Evolutionary conservation across 2,888 invertebrate genomes (phyloP).

Genomic region (Argyra leucocephala): DNA sequence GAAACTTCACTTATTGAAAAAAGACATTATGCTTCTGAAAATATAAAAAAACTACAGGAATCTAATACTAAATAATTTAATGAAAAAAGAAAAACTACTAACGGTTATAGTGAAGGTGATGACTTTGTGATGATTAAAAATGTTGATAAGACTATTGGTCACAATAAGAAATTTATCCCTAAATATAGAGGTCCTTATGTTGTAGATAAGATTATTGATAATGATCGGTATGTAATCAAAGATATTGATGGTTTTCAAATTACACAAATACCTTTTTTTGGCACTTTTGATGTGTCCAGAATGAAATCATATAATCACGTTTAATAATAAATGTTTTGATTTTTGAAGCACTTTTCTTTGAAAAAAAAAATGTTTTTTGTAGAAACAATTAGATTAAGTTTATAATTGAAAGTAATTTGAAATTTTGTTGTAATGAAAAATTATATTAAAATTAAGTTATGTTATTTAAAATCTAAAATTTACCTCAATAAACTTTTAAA

Average conservation of each 20-base stretch:
- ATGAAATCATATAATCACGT: not conserved
- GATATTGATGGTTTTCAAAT: not conserved
- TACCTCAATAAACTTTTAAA: too few species aligned
- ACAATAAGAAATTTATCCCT: constrained; percentile 27
- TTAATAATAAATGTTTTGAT: too few species aligned
- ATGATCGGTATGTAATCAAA: not conserved
- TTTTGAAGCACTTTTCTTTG: too few species aligned
- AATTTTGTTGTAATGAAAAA: too few species aligned
- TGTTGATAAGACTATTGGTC: constrained; percentile 24
- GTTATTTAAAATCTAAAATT: too few species aligned
- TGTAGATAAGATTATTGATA: not conserved
- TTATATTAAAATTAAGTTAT: too few species aligned
- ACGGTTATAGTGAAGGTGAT: constrained; percentile 19
- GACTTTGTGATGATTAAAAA: constrained; percentile 26
- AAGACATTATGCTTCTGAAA: constrained; percentile 10
- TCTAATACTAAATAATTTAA: constrained; percentile 13
- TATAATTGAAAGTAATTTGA: too few species aligned
- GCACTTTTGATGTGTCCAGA: not conserved
- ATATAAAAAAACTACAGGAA: constrained; percentile 10
- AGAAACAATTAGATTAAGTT: too few species aligned
- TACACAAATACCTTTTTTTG: constrained; percentile 2
- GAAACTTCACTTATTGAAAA: constrained; percentile 8
- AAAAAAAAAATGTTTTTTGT: too few species aligned
- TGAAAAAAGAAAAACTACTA: constrained; percentile 2
- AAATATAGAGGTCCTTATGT: constrained; percentile 15